Evolutionary conservation across 2,113 vertebrate genomes (phyloP).

Genomic region (Pedionomus torquatus): DNA sequence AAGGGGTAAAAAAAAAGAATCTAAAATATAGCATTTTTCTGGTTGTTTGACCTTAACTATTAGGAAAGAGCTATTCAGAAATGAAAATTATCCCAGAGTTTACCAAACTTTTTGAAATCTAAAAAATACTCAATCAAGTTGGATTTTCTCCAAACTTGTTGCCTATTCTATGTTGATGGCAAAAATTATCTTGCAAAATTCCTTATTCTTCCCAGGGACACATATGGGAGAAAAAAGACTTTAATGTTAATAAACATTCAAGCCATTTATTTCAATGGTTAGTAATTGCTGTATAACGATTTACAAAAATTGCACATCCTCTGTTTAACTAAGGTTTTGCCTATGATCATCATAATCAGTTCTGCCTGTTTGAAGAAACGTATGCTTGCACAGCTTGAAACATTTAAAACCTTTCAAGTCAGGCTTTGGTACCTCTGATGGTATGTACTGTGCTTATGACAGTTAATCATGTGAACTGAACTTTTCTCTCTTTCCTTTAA

Average conservation of each 20-base stretch:
- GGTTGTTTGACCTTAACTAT: background rate
- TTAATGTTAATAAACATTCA: conserved; percentile 48
- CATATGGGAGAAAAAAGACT: conserved; percentile 5
- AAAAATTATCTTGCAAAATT: background rate
- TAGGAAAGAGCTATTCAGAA: background rate
- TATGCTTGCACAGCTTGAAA: conserved; percentile 74
- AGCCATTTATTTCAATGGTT: conserved; percentile 57
- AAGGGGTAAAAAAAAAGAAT: background rate
- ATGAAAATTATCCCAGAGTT: background rate
- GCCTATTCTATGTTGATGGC: background rate
- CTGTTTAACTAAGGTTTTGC: conserved; percentile 63
- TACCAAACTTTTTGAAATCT: background rate
- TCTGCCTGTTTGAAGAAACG: conserved; percentile 65
- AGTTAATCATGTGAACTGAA: conserved; percentile 72
- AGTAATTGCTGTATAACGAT: conserved; percentile 40
- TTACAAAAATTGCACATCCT: conserved; percentile 57
- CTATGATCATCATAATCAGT: conserved; percentile 62
- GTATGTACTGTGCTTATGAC: conserved; percentile 66
- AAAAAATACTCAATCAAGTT: background rate
- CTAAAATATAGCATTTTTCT: background rate
- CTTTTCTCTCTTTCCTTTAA: conserved; percentile 55
- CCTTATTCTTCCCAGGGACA: background rate
- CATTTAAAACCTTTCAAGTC: conserved; percentile 74
- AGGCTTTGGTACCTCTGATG: conserved; percentile 66
- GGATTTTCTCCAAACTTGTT: background rate